Percentiles rank a stretch among this genome's conserved stretches.
These are phyloP conservation scores for Rhinoptilus africanus DNA, from an alignment of 2,113 vertebrate genomes.

Conservation along the genomic window DNA sequence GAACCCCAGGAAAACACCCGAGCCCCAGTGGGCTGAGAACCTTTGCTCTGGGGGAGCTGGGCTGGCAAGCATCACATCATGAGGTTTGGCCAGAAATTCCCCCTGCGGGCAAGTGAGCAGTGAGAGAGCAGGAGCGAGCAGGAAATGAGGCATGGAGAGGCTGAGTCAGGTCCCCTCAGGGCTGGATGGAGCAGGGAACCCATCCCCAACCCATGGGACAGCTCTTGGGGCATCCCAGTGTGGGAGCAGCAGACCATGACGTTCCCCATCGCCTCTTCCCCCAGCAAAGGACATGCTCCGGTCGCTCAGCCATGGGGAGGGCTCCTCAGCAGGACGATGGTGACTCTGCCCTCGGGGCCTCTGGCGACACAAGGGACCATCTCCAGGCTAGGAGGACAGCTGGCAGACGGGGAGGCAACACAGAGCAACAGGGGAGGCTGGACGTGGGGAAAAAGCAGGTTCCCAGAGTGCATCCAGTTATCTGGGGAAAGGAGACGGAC, in stretches of 20 bases:
- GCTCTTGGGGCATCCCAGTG: not conserved
- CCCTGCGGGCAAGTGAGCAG: not conserved
- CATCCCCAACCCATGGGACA: not conserved
- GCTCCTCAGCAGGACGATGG: not conserved
- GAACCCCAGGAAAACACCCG: not conserved
- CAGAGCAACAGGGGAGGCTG: not conserved
- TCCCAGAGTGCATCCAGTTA: not conserved
- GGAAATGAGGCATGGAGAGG: constrained; percentile 22
- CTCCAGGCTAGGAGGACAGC: not conserved
- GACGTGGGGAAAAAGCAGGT: rapidly evolving
- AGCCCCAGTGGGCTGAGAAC: not conserved
- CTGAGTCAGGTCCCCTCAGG: constrained; percentile 22
- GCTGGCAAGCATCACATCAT: not conserved
- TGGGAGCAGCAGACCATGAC: not conserved
- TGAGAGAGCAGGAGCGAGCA: not conserved
- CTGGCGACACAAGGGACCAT: not conserved
- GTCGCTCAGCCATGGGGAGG: not conserved
- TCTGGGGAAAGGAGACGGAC: not conserved
- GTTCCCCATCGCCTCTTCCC: not conserved
- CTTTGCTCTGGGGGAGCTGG: not conserved
- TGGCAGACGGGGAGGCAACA: not conserved
- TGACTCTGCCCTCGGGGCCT: not conserved
- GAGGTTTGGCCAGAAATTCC: not conserved
- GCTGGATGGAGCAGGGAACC: not conserved
- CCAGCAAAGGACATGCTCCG: not conserved